Evolutionary conservation across 1,140 invertebrate species (phyloP), one percentile per base, ranked within the genome.

Genomic region (Macrobrachium nipponense): DNA sequence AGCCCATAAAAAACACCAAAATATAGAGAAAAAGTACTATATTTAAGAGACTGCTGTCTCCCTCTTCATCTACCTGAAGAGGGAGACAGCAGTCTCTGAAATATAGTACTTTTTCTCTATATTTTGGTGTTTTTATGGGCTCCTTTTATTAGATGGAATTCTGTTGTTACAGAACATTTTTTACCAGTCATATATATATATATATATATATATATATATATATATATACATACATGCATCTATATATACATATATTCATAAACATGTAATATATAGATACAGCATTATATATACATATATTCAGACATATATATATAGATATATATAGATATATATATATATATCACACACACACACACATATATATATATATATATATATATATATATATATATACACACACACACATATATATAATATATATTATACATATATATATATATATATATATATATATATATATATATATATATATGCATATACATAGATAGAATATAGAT

Each of bases 351-450:
- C 27, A 18, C 18, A n/a, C 27, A 68, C 12, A 68, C 5, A 68
- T n/a, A 68, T 18, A 68, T 68, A 14, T n/a, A 68, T n/a, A 2
- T n/a, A 68, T n/a, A 14, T n/a, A 68, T n/a, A 18, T 68, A 68
- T 68, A 68, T 68, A 68, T 68, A 68, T 68, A 68, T 68, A 68
- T 68, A 68, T 68, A 68, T 68, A 68, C 18, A 68, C 18, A 68
- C 18, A 68, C 18, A 68, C 18, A 68, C 18, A 51, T 51, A 51
- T 51, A 51, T 51, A 51, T 51, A 51, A 66, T 66, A 66, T 23
- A 66, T n/a, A 66, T 20, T 23, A 66, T 23, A 66, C 8, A 66
- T 23, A 66, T 23, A 66, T 23, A 66, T 23, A 66, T 23, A 66
- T 23, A 66, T 23, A 66, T 23, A 66, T 23, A 66, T 66, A 68